A percentile compares a stretch with the other conserved stretches of the same genome.
These are phyloP conservation scores for Saccostrea echinata DNA, from an alignment of 1,140 invertebrate genomes.

Conservation along the genomic window DNA sequence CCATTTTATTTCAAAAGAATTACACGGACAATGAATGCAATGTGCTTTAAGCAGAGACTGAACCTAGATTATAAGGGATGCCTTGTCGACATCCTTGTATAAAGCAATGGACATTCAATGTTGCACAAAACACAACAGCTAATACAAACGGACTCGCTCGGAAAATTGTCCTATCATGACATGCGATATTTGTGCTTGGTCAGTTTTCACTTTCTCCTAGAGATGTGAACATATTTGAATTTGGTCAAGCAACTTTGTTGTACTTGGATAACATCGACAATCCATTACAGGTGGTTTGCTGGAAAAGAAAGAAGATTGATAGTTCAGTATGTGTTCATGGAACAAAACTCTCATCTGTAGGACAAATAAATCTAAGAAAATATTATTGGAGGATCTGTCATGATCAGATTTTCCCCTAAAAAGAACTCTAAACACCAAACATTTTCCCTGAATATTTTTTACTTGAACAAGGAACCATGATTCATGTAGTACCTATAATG, in stretches of 20 bases:
- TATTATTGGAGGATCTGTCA: no score
- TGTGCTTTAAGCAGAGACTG: not conserved
- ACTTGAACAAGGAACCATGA: no score
- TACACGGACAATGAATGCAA: not conserved
- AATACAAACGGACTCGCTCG: not conserved
- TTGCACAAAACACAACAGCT: conserved; percentile 2
- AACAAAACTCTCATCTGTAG: no score
- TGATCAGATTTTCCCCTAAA: no score
- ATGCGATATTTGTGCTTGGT: not conserved
- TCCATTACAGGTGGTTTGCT: conserved; percentile 45
- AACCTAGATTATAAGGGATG: not conserved
- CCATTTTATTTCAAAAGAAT: not conserved
- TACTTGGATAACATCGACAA: conserved; percentile 47
- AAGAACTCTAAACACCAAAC: no score
- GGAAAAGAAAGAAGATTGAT: not conserved
- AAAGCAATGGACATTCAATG: conserved; percentile 8
- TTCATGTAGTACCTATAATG: no score
- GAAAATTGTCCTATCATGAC: not conserved
- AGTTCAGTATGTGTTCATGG: no score
- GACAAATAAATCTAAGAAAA: no score
- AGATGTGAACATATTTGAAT: not conserved
- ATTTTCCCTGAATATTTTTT: no score
- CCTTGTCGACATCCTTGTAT: not conserved
- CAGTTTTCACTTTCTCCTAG: not conserved
- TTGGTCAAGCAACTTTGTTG: conserved; percentile 22